Evolutionary conservation across 2,888 invertebrate genomes (phyloP).

Genomic region (Cryptophagus acutangulus): DNA sequence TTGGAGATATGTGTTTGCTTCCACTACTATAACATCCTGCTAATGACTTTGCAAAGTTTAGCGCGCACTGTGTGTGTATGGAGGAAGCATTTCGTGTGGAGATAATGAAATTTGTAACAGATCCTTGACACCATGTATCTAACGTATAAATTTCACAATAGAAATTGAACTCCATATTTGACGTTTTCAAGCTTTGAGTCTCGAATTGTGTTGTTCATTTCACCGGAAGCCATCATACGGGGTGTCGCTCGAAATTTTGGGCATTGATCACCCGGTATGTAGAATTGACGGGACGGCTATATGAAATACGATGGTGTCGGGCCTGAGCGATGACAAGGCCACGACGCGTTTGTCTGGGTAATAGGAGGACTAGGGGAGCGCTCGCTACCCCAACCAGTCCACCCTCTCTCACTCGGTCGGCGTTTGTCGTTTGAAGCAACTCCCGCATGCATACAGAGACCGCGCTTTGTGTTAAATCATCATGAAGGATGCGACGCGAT

Average conservation of each 20-base stretch:
- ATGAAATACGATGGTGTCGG: slow-evolving; percentile 29
- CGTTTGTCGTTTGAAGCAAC: no score
- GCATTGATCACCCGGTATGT: no score
- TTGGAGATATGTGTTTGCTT: no score
- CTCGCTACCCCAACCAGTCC: slow-evolving; percentile 18
- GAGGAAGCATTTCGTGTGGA: no score
- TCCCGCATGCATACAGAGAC: no score
- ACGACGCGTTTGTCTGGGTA: slow-evolving; percentile 38
- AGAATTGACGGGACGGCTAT: no score
- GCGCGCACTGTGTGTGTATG: no score
- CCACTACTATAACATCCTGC: no score
- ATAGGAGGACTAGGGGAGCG: slow-evolving; percentile 33
- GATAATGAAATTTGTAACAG: no score
- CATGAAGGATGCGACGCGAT: slow-evolving; percentile 21
- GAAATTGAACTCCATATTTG: slow-evolving; percentile 8
- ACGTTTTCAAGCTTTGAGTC: slow-evolving; percentile 4
- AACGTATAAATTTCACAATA: slow-evolving; percentile 7
- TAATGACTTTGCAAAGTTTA: no score
- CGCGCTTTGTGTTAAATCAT: slow-evolving; percentile 34
- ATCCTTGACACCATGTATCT: no score
- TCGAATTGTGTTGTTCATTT: slow-evolving; percentile 5
- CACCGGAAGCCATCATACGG: slow-evolving; percentile 6
- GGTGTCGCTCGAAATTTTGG: no score
- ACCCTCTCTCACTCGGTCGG: slow-evolving; percentile 26
- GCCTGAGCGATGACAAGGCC: slow-evolving; percentile 36